Conservation (phyloP, 2,797 vertebrate genomes). For the Bucorvus abyssinicus region DNA sequence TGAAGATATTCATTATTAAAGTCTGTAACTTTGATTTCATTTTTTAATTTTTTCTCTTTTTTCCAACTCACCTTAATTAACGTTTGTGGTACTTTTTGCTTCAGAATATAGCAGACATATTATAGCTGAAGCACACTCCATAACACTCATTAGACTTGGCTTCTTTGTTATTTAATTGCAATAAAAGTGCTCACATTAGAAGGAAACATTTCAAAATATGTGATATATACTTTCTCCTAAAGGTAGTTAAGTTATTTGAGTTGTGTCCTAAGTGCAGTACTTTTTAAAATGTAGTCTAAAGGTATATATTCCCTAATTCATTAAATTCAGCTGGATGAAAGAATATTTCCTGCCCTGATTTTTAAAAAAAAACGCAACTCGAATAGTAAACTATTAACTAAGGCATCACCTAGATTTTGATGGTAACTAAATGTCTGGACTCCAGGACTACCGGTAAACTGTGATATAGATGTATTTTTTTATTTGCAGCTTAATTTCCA, state of each 20-base stretch:
- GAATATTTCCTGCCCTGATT: not conserved
- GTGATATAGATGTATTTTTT: not conserved
- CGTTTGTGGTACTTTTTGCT: not conserved
- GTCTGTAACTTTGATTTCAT: not conserved
- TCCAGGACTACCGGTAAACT: not conserved
- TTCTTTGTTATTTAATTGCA: not conserved
- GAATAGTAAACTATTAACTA: not conserved
- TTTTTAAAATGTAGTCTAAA: not conserved
- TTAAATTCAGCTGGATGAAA: not conserved
- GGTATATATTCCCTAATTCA: not conserved
- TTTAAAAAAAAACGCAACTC: not conserved
- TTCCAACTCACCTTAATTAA: not conserved
- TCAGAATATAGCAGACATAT: not conserved
- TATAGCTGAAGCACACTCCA: not conserved
- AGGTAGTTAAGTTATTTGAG: not conserved
- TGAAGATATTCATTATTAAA: not conserved
- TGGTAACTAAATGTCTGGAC: not conserved
- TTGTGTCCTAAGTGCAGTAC: not conserved
- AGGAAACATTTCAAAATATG: not conserved
- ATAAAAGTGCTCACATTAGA: not conserved
- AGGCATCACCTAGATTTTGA: not conserved
- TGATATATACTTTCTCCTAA: not conserved
- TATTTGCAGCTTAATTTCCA: not conserved
- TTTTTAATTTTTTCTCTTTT: not conserved
- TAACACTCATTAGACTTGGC: not conserved